A percentile compares a stretch with the other conserved stretches of the same genome.
These are phyloP conservation scores for Parotocinclus haroldoi DNA, from an alignment of 2,797 vertebrate genomes.

Conservation along the genomic window DNA sequence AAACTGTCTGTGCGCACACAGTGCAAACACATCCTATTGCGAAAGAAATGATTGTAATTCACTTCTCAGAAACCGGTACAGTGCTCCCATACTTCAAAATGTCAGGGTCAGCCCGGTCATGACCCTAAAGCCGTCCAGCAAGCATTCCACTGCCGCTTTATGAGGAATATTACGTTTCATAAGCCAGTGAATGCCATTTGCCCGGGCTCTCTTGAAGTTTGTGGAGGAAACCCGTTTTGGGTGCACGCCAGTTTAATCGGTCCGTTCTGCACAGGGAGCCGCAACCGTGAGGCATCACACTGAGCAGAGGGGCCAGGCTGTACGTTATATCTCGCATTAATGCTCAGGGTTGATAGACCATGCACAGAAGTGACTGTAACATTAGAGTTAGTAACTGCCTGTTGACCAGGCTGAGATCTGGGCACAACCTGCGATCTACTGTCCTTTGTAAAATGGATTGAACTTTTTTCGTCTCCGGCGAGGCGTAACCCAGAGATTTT, in stretches of 20 bases:
- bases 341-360: too few species aligned
- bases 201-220: slow-evolving; percentile 32
- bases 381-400: too few species aligned
- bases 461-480: too few species aligned
- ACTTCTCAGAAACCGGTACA: slow-evolving; percentile 12
- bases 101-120: slow-evolving; percentile 54
- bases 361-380: too few species aligned
- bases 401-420: too few species aligned
- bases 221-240: slow-evolving; percentile 54
- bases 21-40: not conserved
- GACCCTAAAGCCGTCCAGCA: slow-evolving; percentile 52
- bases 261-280: slow-evolving; percentile 15
- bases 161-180: slow-evolving; percentile 61
- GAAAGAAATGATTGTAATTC: not conserved
- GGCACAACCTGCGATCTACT: too few species aligned
- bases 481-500: too few species aligned
- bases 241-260: slow-evolving; percentile 58
- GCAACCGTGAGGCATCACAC: too few species aligned
- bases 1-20: not conserved
- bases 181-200: slow-evolving; percentile 58
- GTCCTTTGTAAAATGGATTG: too few species aligned
- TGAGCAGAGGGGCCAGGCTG: too few species aligned
- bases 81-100: slow-evolving; percentile 25
- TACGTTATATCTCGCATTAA: too few species aligned
- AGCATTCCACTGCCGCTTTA: slow-evolving; percentile 55